phyloP scores from a whole-genome alignment of 2,113 vertebrate genomes.

The Cololabis saira region DNA sequence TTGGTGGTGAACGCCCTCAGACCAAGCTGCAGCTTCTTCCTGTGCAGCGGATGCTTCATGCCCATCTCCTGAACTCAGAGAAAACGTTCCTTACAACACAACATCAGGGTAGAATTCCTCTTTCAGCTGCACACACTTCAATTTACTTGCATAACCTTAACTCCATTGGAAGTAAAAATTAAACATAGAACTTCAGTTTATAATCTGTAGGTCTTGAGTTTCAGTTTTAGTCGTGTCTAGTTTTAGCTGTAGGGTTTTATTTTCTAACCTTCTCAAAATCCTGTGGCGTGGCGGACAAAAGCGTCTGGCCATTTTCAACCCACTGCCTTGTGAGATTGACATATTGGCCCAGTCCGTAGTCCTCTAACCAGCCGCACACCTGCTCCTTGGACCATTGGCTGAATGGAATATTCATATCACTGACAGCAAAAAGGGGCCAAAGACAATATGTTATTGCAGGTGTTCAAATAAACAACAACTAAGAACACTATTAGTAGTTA shows the following conservation, averaged over 20 bases:
- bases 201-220: too few relatives aligned
- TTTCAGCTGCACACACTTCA: too few relatives aligned
- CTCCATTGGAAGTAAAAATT: too few relatives aligned
- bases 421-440: conserved; percentile 32
- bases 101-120: background rate
- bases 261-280: conserved; percentile 93
- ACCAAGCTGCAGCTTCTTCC: conserved; percentile 95
- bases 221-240: too few relatives aligned
- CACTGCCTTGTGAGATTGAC: conserved; percentile 94
- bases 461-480: background rate
- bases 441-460: background rate
- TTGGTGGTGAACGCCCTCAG: conserved; percentile 89
- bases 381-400: conserved; percentile 94
- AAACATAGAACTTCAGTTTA: too few relatives aligned
- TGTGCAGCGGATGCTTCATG: conserved; percentile 94
- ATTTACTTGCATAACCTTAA: too few relatives aligned
- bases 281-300: conserved; percentile 92
- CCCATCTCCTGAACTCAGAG: conserved; percentile 88
- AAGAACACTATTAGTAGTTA: background rate
- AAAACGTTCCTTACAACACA: background rate
- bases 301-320: conserved; percentile 92
- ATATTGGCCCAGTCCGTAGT: conserved; percentile 93
- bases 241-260: too few relatives aligned
- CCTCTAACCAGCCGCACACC: conserved; percentile 95
- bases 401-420: conserved; percentile 87